These are phyloP conservation scores for Premnoplex brunnescens DNA, from an alignment of 2,797 vertebrate species.

Conservation along the genomic window DNA sequence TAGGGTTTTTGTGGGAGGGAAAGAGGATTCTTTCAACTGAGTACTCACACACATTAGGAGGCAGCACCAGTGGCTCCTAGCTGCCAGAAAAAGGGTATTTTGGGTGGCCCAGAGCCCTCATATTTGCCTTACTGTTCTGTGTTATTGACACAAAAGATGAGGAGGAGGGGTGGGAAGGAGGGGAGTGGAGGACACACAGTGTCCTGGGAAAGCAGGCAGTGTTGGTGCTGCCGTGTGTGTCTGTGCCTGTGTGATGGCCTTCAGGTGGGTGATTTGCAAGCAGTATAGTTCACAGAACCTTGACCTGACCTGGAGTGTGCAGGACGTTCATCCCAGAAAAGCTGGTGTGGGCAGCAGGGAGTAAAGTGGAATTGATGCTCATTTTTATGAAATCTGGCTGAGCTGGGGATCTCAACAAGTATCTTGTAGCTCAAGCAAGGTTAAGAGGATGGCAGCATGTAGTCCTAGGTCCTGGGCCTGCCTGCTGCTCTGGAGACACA, in stretches of 20 bases:
- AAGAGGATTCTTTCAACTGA: background rate
- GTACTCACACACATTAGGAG: background rate
- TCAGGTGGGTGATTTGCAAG: background rate
- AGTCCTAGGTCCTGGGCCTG: background rate
- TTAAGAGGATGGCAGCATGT: background rate
- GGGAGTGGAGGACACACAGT: background rate
- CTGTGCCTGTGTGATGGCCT: background rate
- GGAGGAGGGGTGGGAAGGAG: background rate
- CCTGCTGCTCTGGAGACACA: background rate
- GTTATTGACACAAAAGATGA: background rate
- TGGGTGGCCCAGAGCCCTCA: background rate
- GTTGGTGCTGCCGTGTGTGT: background rate
- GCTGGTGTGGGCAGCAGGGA: background rate
- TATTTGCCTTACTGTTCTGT: background rate
- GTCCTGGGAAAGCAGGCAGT: background rate
- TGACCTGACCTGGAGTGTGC: background rate
- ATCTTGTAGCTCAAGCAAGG: background rate
- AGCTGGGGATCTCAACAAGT: background rate
- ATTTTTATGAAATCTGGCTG: background rate
- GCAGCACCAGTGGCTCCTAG: background rate
- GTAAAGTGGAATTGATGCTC: background rate
- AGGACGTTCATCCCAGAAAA: background rate
- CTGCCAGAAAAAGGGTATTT: background rate
- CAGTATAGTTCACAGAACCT: background rate
- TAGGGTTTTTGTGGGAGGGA: background rate